Evolutionary conservation across 2,113 vertebrate genomes (phyloP).

Genomic region (Otolemur garnettii): DNA sequence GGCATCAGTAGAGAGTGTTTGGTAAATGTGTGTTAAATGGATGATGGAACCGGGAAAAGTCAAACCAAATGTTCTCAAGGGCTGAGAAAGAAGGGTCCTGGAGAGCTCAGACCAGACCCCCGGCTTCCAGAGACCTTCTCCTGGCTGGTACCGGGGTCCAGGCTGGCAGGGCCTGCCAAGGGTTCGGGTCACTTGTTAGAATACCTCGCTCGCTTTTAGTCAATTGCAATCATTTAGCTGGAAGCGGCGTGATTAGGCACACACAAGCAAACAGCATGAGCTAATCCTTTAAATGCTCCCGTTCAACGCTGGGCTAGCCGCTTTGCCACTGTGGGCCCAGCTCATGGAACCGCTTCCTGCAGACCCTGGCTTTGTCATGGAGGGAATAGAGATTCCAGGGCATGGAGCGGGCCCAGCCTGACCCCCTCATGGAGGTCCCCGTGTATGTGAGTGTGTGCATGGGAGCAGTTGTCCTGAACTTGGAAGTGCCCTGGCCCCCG

Average conservation of each 20-base stretch:
- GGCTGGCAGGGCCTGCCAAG: slow-evolving; percentile 81
- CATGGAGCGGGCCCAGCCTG: rapidly evolving
- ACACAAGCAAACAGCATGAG: slow-evolving; percentile 89
- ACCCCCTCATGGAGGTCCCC: not conserved
- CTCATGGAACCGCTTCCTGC: slow-evolving; percentile 15
- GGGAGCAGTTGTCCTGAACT: not conserved
- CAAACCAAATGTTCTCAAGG: not conserved
- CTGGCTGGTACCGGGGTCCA: slow-evolving; percentile 79
- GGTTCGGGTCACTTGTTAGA: slow-evolving; percentile 86
- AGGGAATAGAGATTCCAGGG: not conserved
- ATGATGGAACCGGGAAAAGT: not conserved
- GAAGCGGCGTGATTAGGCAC: slow-evolving; percentile 86
- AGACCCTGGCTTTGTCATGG: not conserved
- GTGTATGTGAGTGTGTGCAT: rapidly evolving
- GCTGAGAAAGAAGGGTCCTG: not conserved
- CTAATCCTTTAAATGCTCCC: slow-evolving; percentile 89
- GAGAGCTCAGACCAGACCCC: not conserved
- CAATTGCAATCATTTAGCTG: slow-evolving; percentile 88
- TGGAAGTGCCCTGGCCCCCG: too few species aligned
- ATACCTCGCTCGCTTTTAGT: slow-evolving; percentile 85
- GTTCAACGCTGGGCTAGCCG: slow-evolving; percentile 72
- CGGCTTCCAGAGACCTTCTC: slow-evolving; percentile 31
- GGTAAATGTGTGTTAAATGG: not conserved
- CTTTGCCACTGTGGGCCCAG: slow-evolving; percentile 39
- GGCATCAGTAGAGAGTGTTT: rapidly evolving